These are phyloP conservation scores for Eupeodes luniger DNA, from an alignment of 2,888 invertebrate genomes.

Conservation along the genomic window DNA sequence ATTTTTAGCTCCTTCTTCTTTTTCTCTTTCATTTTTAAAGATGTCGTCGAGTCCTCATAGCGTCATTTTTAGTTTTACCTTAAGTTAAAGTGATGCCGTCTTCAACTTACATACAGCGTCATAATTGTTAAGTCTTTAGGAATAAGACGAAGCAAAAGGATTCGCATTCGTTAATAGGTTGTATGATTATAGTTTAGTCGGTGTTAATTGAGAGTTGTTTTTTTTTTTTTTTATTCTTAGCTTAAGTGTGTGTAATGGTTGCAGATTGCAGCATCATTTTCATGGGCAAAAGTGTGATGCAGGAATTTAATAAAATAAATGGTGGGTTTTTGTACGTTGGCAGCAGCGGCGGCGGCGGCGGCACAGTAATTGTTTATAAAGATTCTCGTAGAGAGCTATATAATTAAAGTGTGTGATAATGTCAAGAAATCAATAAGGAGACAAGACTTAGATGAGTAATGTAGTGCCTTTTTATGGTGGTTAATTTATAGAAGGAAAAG, in stretches of 20 bases:
- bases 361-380: constrained; percentile 16
- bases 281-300: background rate
- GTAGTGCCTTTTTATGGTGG: background rate
- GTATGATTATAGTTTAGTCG: constrained; percentile 38
- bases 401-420: constrained; percentile 20
- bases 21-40: background rate
- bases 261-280: background rate
- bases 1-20: background rate
- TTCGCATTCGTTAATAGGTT: constrained; percentile 48
- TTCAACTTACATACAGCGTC: constrained; percentile 6
- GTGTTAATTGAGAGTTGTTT: constrained; percentile 43
- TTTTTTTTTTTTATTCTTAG: constrained; percentile 5
- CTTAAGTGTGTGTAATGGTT: background rate
- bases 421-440: background rate
- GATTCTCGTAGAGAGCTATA: background rate
- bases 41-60: background rate
- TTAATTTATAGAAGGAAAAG: too few relatives aligned
- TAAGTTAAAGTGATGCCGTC: background rate
- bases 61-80: too few relatives aligned
- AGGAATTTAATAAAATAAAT: constrained; percentile 23
- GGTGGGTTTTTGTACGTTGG: background rate
- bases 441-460: background rate
- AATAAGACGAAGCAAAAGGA: constrained; percentile 31
- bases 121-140: constrained; percentile 53
- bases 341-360: too few relatives aligned